Base-by-base conservation (phyloP, 2,113 vertebrate species). In the Todiramphus chloris region DNA sequence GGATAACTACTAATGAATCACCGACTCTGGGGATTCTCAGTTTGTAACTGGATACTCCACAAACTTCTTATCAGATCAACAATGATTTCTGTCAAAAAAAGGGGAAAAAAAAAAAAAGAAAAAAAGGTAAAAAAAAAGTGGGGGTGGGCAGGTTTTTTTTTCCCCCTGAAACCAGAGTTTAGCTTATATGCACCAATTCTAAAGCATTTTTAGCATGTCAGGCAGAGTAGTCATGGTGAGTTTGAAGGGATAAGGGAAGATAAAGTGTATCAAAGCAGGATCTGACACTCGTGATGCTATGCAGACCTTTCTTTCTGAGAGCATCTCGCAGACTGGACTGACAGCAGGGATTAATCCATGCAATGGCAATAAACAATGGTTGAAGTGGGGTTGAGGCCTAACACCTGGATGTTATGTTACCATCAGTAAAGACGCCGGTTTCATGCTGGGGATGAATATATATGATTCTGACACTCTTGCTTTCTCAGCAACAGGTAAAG, bases 341-440 rank as follows among this genome's bases (percentile, higher is more conserved):
- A 97, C 98, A 97, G 97, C 94, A 96, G 96, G 97, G 97, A 98
- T 98, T 98, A 97, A 97, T 93, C 96, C 96, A 25, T 88, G 58
- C 96, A 97, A 97, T 95, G 96, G 96, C 93, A 58, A 82, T 96
- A 96, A 97, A 98, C 98, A 98, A 97, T 91, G 91, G 97, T 10
- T 55, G 69, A 28, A 97, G 97, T 69, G 96, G 95, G 95, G 83
- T 95, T 95, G 98, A 97, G 95, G 90, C 89, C 97, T 89, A 79
- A 91, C 98, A 98, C 98, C 97, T 98, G 98, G 98, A 67, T 69
- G 83, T 35, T 76, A 89, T 88, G 94, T 93, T 90, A 60, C 83
- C 60, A 9, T 50, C 93, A 63, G 69, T 51, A 81, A 31, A 78
- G 87, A 66, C 75, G 86, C 53, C 93, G 41, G 75, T 20, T 13